Percentiles rank a stretch among this genome's conserved stretches.
Evolutionary conservation across 2,888 invertebrate genomes (phyloP).

Genomic region (Synergus laeviventris): DNA sequence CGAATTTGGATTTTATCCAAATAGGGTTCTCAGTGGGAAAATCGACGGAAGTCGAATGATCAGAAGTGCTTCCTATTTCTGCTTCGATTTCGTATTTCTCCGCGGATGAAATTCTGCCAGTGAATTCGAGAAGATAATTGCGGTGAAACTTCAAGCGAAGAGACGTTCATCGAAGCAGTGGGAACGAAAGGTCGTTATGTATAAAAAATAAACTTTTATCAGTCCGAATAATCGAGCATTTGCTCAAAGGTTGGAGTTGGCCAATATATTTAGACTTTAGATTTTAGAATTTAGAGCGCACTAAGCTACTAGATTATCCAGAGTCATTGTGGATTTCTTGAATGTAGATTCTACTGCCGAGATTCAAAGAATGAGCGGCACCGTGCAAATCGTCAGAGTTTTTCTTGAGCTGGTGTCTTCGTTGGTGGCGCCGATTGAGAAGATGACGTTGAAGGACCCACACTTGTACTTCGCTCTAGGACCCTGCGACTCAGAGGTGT

Average conservation of each 20-base stretch:
- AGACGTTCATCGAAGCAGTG: slow-evolving; percentile 44
- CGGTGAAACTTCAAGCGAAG: slow-evolving; percentile 47
- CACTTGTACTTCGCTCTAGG: slow-evolving; percentile 72
- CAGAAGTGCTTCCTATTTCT: slow-evolving; percentile 16
- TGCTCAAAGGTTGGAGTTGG: slow-evolving; percentile 45
- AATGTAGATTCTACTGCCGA: slow-evolving; percentile 61
- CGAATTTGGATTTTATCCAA: slow-evolving; percentile 39
- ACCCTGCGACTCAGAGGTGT: slow-evolving; percentile 63
- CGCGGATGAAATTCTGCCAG: slow-evolving; percentile 36
- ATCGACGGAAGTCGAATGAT: not conserved
- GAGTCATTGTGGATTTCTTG: slow-evolving; percentile 7
- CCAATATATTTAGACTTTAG: slow-evolving; percentile 31
- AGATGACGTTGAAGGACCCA: slow-evolving; percentile 65
- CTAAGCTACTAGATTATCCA: not conserved
- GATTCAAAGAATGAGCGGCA: slow-evolving; percentile 74
- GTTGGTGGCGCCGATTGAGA: slow-evolving; percentile 55
- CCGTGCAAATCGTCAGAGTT: slow-evolving; percentile 74
- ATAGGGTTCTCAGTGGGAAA: not conserved
- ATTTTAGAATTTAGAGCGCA: slow-evolving; percentile 16
- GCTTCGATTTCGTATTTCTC: slow-evolving; percentile 17
- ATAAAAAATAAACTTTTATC: slow-evolving; percentile 62
- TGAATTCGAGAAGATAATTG: slow-evolving; percentile 40
- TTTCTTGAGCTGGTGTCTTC: slow-evolving; percentile 65
- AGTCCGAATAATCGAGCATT: slow-evolving; percentile 49
- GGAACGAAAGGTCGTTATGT: slow-evolving; percentile 31